phyloP scores from a whole-genome alignment of 2,797 vertebrate genomes.

The Acipenser oxyrinchus region DNA sequence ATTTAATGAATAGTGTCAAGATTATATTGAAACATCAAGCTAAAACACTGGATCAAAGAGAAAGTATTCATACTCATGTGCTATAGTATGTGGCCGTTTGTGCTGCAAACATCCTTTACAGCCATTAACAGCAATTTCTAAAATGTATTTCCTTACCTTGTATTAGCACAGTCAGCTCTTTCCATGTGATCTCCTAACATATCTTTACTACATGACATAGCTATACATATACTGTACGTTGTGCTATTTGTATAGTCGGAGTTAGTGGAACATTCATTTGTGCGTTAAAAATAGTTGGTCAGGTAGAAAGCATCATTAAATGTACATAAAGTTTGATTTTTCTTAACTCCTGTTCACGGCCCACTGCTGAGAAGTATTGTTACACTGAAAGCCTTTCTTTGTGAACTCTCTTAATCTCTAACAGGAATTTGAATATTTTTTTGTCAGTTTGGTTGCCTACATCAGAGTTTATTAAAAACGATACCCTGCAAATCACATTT shows the following conservation, averaged over 20 bases:
- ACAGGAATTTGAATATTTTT: constrained; percentile 33
- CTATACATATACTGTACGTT: no score
- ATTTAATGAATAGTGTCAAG: not conserved
- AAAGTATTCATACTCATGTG: not conserved
- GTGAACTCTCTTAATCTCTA: constrained; percentile 43
- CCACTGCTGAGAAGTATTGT: constrained; percentile 40
- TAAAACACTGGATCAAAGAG: not conserved
- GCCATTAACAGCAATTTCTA: constrained; percentile 7
- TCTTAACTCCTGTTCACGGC: constrained; percentile 43
- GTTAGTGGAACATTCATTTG: no score
- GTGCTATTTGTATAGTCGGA: no score
- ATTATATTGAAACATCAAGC: not conserved
- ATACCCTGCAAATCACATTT: constrained; percentile 34
- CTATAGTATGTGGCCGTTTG: no score
- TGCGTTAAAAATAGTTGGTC: no score
- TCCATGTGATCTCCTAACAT: no score
- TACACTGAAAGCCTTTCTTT: constrained; percentile 45
- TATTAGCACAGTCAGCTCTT: no score
- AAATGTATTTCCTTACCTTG: no score
- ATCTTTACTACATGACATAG: no score
- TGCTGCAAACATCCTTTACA: no score
- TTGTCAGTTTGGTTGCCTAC: constrained; percentile 37
- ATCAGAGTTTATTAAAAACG: constrained; percentile 46
- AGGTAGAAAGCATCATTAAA: no score
- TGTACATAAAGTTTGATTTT: constrained; percentile 30